These are phyloP conservation scores for Psittacara wagleri DNA, from an alignment of 2,113 vertebrate genomes.

Conservation along the genomic window DNA sequence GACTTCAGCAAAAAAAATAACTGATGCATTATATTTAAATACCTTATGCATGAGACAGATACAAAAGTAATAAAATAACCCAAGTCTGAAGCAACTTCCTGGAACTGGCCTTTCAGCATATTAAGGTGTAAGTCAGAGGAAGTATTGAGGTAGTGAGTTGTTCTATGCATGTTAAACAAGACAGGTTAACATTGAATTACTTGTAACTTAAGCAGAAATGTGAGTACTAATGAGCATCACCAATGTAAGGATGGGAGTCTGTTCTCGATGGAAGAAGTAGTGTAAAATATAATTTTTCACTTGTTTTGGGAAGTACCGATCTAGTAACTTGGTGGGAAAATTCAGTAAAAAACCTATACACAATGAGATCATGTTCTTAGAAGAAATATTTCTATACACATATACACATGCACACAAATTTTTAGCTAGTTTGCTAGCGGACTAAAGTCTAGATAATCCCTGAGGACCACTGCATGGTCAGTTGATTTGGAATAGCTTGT, in stretches of 20 bases:
- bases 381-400: background rate
- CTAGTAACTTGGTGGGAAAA: background rate
- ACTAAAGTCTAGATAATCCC: background rate
- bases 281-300: background rate
- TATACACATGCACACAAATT: background rate
- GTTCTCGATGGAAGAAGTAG: background rate
- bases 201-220: background rate
- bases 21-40: background rate
- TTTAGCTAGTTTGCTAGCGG: background rate
- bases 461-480: background rate
- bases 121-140: background rate
- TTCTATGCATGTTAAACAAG: background rate
- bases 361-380: background rate
- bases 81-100: background rate
- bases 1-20: background rate
- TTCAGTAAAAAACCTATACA: background rate
- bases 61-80: background rate
- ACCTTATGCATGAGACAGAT: background rate
- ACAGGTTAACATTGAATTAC: background rate
- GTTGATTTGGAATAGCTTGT: background rate
- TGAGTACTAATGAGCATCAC: background rate
- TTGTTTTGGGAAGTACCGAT: background rate
- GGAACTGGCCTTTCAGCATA: background rate
- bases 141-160: background rate
- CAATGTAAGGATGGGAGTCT: background rate